A percentile compares a stretch with the other conserved stretches of the same genome.
phyloP scores from a whole-genome alignment of 2,888 invertebrate genomes.

The Tachina grossa region DNA sequence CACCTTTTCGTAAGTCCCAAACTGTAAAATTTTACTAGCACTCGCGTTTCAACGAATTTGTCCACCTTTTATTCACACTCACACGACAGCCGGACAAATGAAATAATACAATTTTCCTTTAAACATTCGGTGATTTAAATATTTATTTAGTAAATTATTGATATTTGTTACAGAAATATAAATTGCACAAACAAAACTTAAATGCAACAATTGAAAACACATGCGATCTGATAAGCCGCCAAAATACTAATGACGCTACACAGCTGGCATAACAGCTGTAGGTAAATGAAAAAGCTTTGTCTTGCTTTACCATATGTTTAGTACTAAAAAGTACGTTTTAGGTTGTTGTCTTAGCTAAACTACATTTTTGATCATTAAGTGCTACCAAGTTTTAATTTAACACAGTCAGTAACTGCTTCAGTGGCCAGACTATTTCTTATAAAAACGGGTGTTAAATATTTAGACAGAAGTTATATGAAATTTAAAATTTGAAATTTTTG shows the following conservation, averaged over 20 bases:
- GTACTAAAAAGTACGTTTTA: background rate
- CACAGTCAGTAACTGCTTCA: background rate
- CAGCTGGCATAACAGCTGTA: constrained; percentile 34
- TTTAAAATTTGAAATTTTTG: too few species aligned
- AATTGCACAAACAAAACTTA: constrained; percentile 47
- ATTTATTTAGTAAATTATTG: background rate
- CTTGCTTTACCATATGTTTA: background rate
- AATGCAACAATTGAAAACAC: constrained; percentile 41
- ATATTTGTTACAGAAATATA: background rate
- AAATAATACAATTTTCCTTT: background rate
- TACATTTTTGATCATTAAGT: constrained; percentile 16
- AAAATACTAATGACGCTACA: background rate
- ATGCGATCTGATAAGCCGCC: constrained; percentile 44
- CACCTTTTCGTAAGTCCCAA: background rate
- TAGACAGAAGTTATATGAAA: too few species aligned
- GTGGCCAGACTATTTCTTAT: background rate
- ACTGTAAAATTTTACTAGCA: background rate
- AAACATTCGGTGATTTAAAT: background rate
- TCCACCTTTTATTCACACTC: background rate
- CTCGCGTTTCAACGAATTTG: background rate
- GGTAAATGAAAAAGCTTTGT: constrained; percentile 43
- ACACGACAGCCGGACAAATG: background rate
- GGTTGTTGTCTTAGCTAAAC: constrained; percentile 20
- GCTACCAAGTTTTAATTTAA: constrained; percentile 10
- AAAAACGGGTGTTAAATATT: too few species aligned